These are phyloP conservation scores for Germaria angustata DNA, from an alignment of 2,888 invertebrate species.

Conservation along the genomic window DNA sequence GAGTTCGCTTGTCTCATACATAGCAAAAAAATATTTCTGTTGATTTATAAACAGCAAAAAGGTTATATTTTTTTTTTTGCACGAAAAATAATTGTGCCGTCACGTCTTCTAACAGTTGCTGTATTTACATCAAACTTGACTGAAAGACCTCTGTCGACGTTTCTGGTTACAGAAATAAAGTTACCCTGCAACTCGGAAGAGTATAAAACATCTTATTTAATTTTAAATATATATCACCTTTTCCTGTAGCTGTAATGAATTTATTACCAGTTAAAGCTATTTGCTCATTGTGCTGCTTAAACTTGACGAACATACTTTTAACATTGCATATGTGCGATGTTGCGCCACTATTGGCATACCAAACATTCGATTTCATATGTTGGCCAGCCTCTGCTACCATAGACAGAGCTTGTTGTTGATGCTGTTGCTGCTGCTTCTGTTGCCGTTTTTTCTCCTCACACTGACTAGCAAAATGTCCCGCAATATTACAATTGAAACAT, in stretches of 20 bases:
- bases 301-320: conserved; percentile 33
- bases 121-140: conserved; percentile 50
- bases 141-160: conserved; percentile 59
- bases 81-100: conserved; percentile 31
- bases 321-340: conserved; percentile 57
- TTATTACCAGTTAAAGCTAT: conserved; percentile 61
- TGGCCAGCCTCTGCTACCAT: conserved; percentile 37
- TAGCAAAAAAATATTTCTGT: not conserved
- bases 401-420: conserved; percentile 7
- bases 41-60: conserved; percentile 28
- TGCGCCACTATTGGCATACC: conserved; percentile 57
- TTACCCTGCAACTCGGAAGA: conserved; percentile 54
- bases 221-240: conserved; percentile 59
- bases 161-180: conserved; percentile 65
- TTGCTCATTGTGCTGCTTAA: conserved; percentile 50
- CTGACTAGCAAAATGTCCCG: no score
- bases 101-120: conserved; percentile 34
- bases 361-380: conserved; percentile 12
- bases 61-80: conserved; percentile 25
- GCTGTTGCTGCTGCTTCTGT: conserved; percentile 13
- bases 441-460: not conserved
- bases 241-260: conserved; percentile 54
- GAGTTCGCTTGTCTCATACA: not conserved
- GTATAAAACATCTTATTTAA: conserved; percentile 59
- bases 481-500: no score